Evolutionary conservation across 2,888 invertebrate genomes (phyloP), one percentile per base, ranked within the genome.

Genomic region (Norana najaformis): DNA sequence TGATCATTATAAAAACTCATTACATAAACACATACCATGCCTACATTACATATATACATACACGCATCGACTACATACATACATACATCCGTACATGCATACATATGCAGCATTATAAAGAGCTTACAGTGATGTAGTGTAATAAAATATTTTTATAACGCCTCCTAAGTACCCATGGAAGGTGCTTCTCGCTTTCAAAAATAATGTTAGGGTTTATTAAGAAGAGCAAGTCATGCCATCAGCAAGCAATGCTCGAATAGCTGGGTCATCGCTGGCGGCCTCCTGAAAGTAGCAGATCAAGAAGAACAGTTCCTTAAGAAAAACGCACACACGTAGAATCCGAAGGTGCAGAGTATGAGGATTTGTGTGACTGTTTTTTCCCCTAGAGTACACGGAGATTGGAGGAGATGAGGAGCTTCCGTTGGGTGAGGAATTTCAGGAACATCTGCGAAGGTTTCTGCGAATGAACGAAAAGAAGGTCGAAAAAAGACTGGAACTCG

Each of bases 321-420:
- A n/a, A n/a, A n/a, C 69, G n/a, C 69, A 11, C n/a, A 8, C 30
- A 69, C 69, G 69, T 11, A 69, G 69, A 69, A 69, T n/a, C 69
- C 69, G 0, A 30, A 69, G 30, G 30, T 30, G 69, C 69, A 23
- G 23, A 47, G 16, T 4, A 69, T 6, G 16, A n/a, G 69, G n/a
- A n/a, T n/a, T n/a, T 39, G 30, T 39, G 2, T 89, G 37, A 35
- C 16, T 37, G 37, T 88, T 88, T 88, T 88, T 38, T 82, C 30
- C 38, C 83, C 6, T 91, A 94, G 94, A 93, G 34, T 94, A 94
- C 92, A 94, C 94, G 4, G 93, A 93, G 82, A 92, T 94, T 5
- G 94, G 94, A 36, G 94, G 94, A n/a, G 94, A 94, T 90, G 94
- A 95, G 92, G 94, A 94, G 89, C 92, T 95, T 16, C 94, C 94